Evolutionary conservation across 2,113 vertebrate species (phyloP).

Genomic region (Bagarius yarrelli): DNA sequence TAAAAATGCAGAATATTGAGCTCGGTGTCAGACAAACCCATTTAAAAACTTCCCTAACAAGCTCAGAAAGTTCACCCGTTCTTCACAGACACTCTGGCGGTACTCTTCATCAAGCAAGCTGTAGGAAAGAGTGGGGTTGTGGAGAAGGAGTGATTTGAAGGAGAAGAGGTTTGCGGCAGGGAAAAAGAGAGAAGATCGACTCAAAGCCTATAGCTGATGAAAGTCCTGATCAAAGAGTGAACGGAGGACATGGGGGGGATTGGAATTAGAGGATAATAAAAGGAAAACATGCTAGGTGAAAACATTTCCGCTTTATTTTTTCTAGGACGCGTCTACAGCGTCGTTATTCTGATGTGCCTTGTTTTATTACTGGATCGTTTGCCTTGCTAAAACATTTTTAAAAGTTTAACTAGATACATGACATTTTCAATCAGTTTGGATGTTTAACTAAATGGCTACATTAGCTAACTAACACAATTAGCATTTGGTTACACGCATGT

Average conservation of each 20-base stretch:
- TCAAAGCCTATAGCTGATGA: not conserved
- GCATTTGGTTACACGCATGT: not conserved
- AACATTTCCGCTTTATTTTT: not conserved
- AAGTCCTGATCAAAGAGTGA: not conserved
- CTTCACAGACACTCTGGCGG: not conserved
- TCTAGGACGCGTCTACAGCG: not conserved
- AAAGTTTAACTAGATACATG: not conserved
- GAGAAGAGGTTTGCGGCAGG: constrained; percentile 2
- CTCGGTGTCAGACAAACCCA: constrained; percentile 7
- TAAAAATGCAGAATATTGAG: constrained; percentile 6
- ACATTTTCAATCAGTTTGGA: not conserved
- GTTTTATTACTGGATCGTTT: not conserved
- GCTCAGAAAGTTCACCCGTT: constrained; percentile 7
- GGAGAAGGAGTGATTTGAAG: constrained; percentile 16
- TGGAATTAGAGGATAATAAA: not conserved
- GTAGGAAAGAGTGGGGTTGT: not conserved
- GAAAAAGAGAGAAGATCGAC: not conserved
- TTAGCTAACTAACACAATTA: not conserved
- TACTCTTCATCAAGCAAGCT: constrained; percentile 30
- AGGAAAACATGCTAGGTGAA: not conserved
- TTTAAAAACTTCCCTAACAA: constrained; percentile 40
- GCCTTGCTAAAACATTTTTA: not conserved
- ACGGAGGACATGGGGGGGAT: not conserved
- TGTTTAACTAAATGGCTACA: not conserved
- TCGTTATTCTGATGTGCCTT: not conserved